Conservation (phyloP, 2,797 vertebrate genomes). For the Anguilla obscura region DNA sequence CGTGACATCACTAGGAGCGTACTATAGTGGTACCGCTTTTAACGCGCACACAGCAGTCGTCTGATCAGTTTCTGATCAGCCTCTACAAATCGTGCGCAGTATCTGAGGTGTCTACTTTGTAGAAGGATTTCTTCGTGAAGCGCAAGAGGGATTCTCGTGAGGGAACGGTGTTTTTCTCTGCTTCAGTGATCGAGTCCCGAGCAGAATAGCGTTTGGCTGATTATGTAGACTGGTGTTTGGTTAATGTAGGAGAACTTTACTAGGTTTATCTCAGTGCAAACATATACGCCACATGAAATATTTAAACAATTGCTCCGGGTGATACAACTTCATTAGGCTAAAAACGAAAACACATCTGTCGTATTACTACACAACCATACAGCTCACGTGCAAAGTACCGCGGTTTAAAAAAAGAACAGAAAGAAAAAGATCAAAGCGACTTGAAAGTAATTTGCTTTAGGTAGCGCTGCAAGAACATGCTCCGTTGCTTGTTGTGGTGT, state of each 20-base stretch:
- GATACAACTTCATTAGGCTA: not conserved
- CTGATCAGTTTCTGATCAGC: constrained; percentile 46
- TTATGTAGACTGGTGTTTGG: not conserved
- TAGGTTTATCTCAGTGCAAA: not conserved
- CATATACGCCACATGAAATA: not conserved
- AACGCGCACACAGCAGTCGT: constrained; percentile 44
- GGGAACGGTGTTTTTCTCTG: not conserved
- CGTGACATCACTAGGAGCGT: constrained; percentile 54
- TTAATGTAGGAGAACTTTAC: constrained; percentile 6
- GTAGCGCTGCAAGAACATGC: constrained; percentile 6
- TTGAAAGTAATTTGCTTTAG: not conserved
- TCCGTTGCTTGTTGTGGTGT: not conserved
- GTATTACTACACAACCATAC: not conserved
- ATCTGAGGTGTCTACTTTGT: constrained; percentile 42
- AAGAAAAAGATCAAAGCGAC: constrained; percentile 1
- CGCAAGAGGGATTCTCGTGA: not conserved
- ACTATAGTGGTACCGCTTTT: constrained; percentile 33
- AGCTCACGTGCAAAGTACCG: not conserved
- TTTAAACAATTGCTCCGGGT: not conserved
- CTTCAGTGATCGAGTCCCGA: not conserved
- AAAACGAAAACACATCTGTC: not conserved
- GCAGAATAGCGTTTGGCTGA: not conserved
- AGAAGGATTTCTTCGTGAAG: constrained; percentile 48
- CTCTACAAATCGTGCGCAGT: constrained; percentile 46
- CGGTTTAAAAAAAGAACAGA: not conserved